Conservation (phyloP, 2,113 vertebrate species). For the Plectropomus leopardus region DNA sequence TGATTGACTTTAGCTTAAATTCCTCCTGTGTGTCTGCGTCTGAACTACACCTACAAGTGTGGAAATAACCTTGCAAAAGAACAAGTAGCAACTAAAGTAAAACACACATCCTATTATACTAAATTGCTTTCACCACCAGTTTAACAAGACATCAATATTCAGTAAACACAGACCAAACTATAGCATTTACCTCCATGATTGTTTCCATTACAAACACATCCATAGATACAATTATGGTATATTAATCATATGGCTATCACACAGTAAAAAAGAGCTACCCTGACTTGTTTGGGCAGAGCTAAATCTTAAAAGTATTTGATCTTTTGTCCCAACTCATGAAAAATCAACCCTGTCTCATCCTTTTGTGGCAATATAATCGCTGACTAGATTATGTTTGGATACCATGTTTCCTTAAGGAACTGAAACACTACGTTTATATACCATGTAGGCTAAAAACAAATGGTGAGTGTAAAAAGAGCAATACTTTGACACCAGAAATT, state of each 20-base stretch:
- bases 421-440: too few relatives aligned
- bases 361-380: too few relatives aligned
- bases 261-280: background rate
- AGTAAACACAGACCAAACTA: background rate
- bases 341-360: too few relatives aligned
- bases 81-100: conserved; percentile 15
- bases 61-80: conserved; percentile 43
- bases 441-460: too few relatives aligned
- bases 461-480: too few relatives aligned
- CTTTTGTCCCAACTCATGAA: too few relatives aligned
- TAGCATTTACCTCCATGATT: background rate
- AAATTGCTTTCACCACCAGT: background rate
- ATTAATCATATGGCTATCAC: too few relatives aligned
- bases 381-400: too few relatives aligned
- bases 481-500: too few relatives aligned
- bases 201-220: background rate
- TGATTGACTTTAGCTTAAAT: conserved; percentile 64
- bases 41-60: conserved; percentile 57
- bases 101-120: background rate
- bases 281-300: background rate
- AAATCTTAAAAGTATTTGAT: too few relatives aligned
- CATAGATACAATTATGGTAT: background rate
- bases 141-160: background rate
- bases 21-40: conserved; percentile 47
- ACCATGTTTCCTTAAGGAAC: too few relatives aligned